Percentiles rank a stretch among this genome's conserved stretches.
phyloP scores from a whole-genome alignment of 1,140 invertebrate genomes.

The Drosophila sechellia region DNA sequence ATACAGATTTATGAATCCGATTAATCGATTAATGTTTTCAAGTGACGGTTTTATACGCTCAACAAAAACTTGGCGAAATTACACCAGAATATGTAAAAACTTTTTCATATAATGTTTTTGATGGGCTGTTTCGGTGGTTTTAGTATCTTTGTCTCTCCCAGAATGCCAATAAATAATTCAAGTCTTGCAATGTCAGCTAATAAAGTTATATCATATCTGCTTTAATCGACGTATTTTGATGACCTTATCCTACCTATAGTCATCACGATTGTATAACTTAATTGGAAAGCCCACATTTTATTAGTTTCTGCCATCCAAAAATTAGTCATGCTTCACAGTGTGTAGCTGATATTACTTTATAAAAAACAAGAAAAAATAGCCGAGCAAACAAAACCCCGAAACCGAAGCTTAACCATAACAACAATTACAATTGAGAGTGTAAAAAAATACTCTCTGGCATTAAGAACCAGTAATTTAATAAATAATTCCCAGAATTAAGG shows the following conservation, averaged over 20 bases:
- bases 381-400: constrained; percentile 23
- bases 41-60: constrained; percentile 60
- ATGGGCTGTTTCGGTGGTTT: neutral
- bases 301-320: constrained; percentile 20
- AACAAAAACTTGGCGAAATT: constrained; percentile 62
- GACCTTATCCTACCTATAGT: constrained; percentile 18
- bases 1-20: constrained; percentile 51
- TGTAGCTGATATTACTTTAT: constrained; percentile 15
- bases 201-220: no score
- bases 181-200: neutral
- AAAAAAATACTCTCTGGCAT: constrained; percentile 22
- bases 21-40: constrained; percentile 47
- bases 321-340: constrained; percentile 28
- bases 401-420: constrained; percentile 28
- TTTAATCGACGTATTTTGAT: neutral
- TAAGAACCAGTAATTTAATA: constrained; percentile 44
- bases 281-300: constrained; percentile 27
- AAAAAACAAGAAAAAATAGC: constrained; percentile 7
- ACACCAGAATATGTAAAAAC: constrained; percentile 17
- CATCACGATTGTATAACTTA: constrained; percentile 15
- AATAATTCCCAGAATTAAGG: constrained; percentile 45
- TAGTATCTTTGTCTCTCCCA: neutral
- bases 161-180: neutral
- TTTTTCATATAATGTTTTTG: constrained; percentile 1
- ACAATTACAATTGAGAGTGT: constrained; percentile 11